phyloP scores from a whole-genome alignment of 35 echinoderm and acorn worm species.

The Ophiothrix spiculata region DNA sequence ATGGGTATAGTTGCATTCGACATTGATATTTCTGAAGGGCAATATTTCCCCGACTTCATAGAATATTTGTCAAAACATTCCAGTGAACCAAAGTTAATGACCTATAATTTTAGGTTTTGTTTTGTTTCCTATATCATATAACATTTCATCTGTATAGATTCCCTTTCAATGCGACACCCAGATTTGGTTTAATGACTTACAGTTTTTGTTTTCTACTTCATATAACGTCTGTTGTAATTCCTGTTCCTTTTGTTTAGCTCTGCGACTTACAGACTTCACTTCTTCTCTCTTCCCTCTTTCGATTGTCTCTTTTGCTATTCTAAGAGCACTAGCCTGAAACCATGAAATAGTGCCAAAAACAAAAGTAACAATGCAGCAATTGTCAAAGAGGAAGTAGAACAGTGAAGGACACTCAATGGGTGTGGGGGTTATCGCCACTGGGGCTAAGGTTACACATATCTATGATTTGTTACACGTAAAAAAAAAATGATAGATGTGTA shows the following conservation, averaged over 20 bases:
- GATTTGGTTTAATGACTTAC: slow-evolving; percentile 10
- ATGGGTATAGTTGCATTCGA: too few relatives aligned
- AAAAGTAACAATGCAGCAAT: not conserved
- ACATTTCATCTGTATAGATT: not conserved
- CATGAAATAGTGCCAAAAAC: slow-evolving; percentile 56
- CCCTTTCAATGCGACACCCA: not conserved
- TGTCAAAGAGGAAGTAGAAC: too few relatives aligned
- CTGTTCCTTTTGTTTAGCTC: slow-evolving; percentile 63
- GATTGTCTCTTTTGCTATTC: slow-evolving; percentile 56
- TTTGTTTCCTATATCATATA: not conserved
- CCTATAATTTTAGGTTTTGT: not conserved
- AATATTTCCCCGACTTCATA: not conserved
- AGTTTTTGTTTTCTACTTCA: slow-evolving; percentile 78
- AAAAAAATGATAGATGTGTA: too few relatives aligned
- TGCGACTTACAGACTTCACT: slow-evolving; percentile 36
- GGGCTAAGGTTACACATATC: too few relatives aligned
- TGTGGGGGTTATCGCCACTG: too few relatives aligned
- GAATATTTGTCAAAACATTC: not conserved
- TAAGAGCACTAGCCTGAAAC: slow-evolving; percentile 60
- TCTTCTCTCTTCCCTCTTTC: slow-evolving; percentile 63
- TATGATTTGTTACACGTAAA: too few relatives aligned
- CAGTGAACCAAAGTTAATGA: not conserved
- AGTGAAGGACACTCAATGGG: too few relatives aligned
- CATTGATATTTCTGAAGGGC: too few relatives aligned
- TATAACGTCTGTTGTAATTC: slow-evolving; percentile 77